Base-by-base conservation (phyloP, 2,888 invertebrate species). In the Zeuzera pyrina region DNA sequence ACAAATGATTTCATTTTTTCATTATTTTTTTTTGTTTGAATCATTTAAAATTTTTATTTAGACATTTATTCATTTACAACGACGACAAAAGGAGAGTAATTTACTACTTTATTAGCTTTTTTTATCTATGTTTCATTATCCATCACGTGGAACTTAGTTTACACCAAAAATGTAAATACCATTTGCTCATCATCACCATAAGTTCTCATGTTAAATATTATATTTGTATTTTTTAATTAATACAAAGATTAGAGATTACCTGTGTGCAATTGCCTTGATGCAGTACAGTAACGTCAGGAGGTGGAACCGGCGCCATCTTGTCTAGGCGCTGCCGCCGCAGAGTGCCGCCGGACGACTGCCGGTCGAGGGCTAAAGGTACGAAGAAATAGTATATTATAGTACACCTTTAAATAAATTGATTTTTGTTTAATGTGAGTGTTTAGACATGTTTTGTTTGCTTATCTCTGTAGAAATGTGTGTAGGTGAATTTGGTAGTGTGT, bases 211-310 rank as follows among this genome's bases (percentile, higher is more conserved):
- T 7, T 19, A 19, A 19, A 19, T 19, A 19, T 8, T 19, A 5
- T 19, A 19, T 19, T 7, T 1, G 19, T 19, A 19, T 8, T 19
- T 5, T 2, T 19, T 19, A 8, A 19, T 19, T 5, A 19, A 19
- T 19, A 19, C 5, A 19, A 19, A 19, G 5, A 19, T n/a, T 7
- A 19, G 8, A 19, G 19, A 19, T 38, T 45, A 84, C 84, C 78
- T 84, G 84, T 19, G 57, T 60, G 36, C 84, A 84, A 33, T 62
- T 72, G 1, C 83, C 85, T 33, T 67, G 84, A 30, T 85, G 85
- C 8, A 84, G 57, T 0, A 85, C 85, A 0, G 85, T 85, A 43
- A 85, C 85, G 64, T 79, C 86, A 25, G 84, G 85, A 0, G 84
- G 81, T 0, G 74, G 76, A 0, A 73, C 76, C 25, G 72, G 57